These are phyloP conservation scores for Monodelphis domestica DNA, from an alignment of 2,797 vertebrate species.

Conservation along the genomic window DNA sequence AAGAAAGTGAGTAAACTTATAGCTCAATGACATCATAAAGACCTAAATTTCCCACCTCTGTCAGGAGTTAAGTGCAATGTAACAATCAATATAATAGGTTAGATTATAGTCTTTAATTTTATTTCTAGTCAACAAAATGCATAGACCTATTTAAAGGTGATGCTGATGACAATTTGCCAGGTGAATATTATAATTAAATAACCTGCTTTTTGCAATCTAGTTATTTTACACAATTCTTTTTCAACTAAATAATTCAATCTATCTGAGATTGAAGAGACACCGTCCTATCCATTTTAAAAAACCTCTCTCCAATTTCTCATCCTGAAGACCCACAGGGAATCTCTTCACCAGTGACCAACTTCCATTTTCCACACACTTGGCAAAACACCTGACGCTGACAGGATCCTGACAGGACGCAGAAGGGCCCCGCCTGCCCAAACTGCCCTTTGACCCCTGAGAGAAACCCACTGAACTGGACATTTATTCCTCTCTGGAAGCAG, in stretches of 20 bases:
- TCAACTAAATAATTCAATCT: not conserved
- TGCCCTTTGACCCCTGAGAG: not conserved
- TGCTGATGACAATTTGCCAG: conserved; percentile 38
- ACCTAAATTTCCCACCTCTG: conserved; percentile 34
- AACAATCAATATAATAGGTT: conserved; percentile 45
- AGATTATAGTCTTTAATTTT: conserved; percentile 49
- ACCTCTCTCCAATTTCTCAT: conserved; percentile 28
- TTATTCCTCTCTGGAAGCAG: conserved; percentile 2
- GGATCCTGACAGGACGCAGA: no score
- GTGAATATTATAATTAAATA: conserved; percentile 28
- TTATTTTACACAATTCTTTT: conserved; percentile 17
- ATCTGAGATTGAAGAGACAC: no score
- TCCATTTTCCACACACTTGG: conserved; percentile 27
- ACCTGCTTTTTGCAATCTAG: conserved; percentile 8
- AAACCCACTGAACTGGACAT: conserved; percentile 24
- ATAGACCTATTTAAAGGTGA: conserved; percentile 64
- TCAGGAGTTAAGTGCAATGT: conserved; percentile 22
- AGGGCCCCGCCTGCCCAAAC: not conserved
- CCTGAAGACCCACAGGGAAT: conserved; percentile 8
- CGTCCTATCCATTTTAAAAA: not conserved
- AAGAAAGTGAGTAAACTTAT: conserved; percentile 37
- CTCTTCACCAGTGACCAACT: conserved; percentile 27
- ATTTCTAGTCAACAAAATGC: conserved; percentile 56
- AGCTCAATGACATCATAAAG: conserved; percentile 67
- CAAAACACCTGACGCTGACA: no score